These are phyloP conservation scores for Martes martes DNA, from an alignment of 2,113 vertebrate genomes.

Conservation along the genomic window DNA sequence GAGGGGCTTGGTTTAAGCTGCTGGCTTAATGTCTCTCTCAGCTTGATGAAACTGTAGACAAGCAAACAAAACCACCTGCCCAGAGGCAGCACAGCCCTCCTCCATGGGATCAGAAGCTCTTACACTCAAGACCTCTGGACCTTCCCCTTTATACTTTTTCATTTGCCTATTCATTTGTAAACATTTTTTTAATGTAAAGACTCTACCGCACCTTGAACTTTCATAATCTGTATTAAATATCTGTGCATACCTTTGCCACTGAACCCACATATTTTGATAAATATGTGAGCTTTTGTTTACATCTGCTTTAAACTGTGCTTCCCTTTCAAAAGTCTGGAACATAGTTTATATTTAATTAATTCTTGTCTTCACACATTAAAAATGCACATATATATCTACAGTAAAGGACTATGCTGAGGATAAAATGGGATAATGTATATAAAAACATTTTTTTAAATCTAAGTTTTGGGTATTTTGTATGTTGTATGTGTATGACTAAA, in stretches of 20 bases:
- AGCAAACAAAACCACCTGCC: neutral
- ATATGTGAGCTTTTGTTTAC: neutral
- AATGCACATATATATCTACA: neutral
- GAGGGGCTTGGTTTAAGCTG: neutral
- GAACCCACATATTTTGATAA: neutral
- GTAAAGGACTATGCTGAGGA: neutral
- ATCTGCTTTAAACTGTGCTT: neutral
- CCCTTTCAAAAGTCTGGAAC: neutral
- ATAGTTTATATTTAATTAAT: neutral
- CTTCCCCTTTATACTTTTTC: neutral
- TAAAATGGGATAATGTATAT: neutral
- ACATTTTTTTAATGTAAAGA: neutral
- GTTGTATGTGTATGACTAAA: neutral
- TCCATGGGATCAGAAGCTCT: neutral
- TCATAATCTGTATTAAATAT: neutral
- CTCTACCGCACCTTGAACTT: neutral
- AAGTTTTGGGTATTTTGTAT: neutral
- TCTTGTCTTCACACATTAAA: neutral
- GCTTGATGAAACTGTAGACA: neutral
- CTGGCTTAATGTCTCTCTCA: neutral
- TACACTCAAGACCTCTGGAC: neutral
- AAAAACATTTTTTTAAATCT: neutral
- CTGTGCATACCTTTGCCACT: neutral
- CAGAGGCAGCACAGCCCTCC: neutral
- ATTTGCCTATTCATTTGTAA: neutral